These are phyloP conservation scores for Phaethornis superciliosus DNA, from an alignment of 2,113 vertebrate species.

Conservation along the genomic window DNA sequence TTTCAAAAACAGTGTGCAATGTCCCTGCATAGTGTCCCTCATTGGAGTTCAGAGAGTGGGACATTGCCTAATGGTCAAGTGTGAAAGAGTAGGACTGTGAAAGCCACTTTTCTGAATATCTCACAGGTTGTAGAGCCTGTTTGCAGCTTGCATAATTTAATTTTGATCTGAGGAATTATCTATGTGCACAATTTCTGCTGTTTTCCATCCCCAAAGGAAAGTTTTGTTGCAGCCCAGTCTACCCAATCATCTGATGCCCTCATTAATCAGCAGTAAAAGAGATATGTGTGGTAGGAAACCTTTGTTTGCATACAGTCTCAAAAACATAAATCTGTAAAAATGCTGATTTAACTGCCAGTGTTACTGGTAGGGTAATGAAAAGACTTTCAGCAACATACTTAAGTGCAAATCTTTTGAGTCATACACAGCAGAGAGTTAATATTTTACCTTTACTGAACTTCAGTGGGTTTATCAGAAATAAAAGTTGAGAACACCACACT, in stretches of 20 bases:
- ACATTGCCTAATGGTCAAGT: not conserved
- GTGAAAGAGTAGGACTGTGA: not conserved
- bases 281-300: not conserved
- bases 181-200: not conserved
- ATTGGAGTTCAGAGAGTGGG: not conserved
- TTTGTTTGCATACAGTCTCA: not conserved
- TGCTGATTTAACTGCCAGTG: not conserved
- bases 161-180: not conserved
- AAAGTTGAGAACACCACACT: not conserved
- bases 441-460: not conserved
- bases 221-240: not conserved
- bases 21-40: not conserved
- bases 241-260: not conserved
- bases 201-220: not conserved
- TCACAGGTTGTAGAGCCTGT: not conserved
- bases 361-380: not conserved
- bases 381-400: not conserved
- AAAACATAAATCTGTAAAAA: not conserved
- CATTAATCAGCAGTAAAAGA: not conserved
- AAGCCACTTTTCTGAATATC: not conserved
- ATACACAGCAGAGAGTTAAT: not conserved
- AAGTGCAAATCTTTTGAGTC: not conserved
- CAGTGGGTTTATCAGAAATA: not conserved
- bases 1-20: not conserved
- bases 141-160: not conserved